Conservation (phyloP, 2,113 vertebrate genomes). For the Xyrauchen texanus region DNA sequence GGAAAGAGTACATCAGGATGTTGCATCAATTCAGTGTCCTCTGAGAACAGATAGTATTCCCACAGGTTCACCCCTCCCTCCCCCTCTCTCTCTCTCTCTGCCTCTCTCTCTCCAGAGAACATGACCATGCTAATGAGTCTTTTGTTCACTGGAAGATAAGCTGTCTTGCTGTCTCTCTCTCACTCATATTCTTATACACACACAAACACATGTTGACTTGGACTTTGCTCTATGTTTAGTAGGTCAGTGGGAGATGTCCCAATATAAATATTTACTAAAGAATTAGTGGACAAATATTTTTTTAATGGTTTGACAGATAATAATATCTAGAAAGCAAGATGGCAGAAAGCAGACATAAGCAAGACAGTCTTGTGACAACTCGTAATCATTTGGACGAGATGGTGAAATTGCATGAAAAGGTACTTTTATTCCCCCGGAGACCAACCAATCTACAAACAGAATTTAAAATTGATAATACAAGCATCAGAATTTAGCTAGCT, state of each 20-base stretch:
- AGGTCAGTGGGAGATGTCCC: no score
- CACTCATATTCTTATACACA: not conserved
- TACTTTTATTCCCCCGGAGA: no score
- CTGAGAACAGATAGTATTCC: constrained; percentile 35
- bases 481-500: no score
- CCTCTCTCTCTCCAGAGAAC: constrained; percentile 39
- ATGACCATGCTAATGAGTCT: constrained; percentile 46
- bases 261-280: not conserved
- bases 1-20: constrained; percentile 21
- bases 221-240: not conserved
- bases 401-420: no score
- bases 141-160: constrained; percentile 45
- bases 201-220: constrained; percentile 5
- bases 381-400: no score
- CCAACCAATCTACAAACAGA: no score
- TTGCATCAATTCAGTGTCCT: constrained; percentile 42
- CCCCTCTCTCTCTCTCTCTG: constrained; percentile 35
- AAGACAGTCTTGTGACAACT: no score
- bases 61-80: constrained; percentile 29
- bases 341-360: no score
- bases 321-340: no score
- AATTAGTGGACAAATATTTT: no score
- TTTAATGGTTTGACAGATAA: no score
- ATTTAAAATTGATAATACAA: no score
- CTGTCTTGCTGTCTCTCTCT: not conserved